Conservation (phyloP, 2,888 invertebrate genomes). For the Nebria salina region DNA sequence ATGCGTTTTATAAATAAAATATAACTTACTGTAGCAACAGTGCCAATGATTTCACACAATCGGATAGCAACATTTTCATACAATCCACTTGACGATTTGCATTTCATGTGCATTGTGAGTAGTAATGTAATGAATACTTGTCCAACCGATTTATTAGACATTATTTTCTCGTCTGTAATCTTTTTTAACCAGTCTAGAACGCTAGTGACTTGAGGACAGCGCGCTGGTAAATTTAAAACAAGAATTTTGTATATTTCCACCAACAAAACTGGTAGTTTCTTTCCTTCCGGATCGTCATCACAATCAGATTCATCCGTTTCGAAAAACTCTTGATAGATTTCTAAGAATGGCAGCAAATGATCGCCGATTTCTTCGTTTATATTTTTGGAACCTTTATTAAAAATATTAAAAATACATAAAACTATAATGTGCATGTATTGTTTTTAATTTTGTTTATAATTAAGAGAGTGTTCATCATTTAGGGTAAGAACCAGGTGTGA, state of each 20-base stretch:
- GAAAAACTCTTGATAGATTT: slow-evolving; percentile 57
- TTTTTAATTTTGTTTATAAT: too few species aligned
- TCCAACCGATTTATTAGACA: slow-evolving; percentile 55
- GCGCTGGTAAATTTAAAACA: slow-evolving; percentile 25
- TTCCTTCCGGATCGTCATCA: slow-evolving; percentile 57
- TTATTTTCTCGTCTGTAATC: slow-evolving; percentile 56
- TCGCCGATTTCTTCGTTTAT: slow-evolving; percentile 50
- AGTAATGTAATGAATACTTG: slow-evolving; percentile 58
- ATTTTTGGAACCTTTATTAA: slow-evolving; percentile 48
- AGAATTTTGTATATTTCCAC: slow-evolving; percentile 54
- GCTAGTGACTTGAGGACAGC: slow-evolving; percentile 51
- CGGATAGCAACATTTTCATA: slow-evolving; percentile 62
- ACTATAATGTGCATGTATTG: not conserved
- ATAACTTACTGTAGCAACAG: slow-evolving; percentile 61
- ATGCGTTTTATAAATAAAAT: slow-evolving; percentile 2
- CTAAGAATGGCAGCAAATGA: slow-evolving; percentile 52
- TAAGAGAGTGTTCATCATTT: too few species aligned
- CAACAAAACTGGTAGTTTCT: slow-evolving; percentile 55
- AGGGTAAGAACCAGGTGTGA: too few species aligned
- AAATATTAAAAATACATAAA: not conserved
- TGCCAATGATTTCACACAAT: slow-evolving; percentile 61
- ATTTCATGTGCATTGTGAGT: slow-evolving; percentile 57
- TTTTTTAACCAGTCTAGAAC: slow-evolving; percentile 61
- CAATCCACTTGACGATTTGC: slow-evolving; percentile 58
- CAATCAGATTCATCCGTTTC: slow-evolving; percentile 57